Conservation (phyloP, 2,797 vertebrate species). For the Sandelia bainsii region DNA sequence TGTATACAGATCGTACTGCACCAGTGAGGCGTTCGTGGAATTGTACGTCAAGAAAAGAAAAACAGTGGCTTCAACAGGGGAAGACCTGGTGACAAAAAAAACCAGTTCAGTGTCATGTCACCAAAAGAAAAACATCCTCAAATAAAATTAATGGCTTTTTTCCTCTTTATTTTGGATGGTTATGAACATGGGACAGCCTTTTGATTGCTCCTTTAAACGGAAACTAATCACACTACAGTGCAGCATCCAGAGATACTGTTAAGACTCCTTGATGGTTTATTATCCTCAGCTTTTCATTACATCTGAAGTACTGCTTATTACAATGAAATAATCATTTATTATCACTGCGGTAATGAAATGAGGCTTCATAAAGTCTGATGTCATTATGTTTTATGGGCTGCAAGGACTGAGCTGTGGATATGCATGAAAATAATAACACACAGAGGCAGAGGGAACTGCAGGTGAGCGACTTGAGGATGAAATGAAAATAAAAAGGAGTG, state of each 20-base stretch:
- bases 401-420: conserved; percentile 18
- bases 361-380: conserved; percentile 45
- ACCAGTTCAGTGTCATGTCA: too few relatives aligned
- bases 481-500: conserved; percentile 9
- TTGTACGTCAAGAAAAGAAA: too few relatives aligned
- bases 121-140: neutral
- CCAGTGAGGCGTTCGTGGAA: too few relatives aligned
- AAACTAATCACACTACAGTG: neutral
- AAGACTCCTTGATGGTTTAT: conserved; percentile 21
- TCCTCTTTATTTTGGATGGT: neutral
- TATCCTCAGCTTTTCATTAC: conserved; percentile 45
- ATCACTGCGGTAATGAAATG: conserved; percentile 43
- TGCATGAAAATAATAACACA: conserved; percentile 5
- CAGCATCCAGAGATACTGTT: neutral
- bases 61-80: neutral
- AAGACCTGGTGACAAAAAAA: too few relatives aligned
- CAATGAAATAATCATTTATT: conserved; percentile 51
- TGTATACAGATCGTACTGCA: too few relatives aligned
- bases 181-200: neutral
- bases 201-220: neutral
- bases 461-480: conserved; percentile 12
- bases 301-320: conserved; percentile 24
- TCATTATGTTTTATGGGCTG: conserved; percentile 43
- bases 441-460: neutral
- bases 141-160: neutral